phyloP scores from a whole-genome alignment of 2,888 invertebrate species.

The Leucania comma region DNA sequence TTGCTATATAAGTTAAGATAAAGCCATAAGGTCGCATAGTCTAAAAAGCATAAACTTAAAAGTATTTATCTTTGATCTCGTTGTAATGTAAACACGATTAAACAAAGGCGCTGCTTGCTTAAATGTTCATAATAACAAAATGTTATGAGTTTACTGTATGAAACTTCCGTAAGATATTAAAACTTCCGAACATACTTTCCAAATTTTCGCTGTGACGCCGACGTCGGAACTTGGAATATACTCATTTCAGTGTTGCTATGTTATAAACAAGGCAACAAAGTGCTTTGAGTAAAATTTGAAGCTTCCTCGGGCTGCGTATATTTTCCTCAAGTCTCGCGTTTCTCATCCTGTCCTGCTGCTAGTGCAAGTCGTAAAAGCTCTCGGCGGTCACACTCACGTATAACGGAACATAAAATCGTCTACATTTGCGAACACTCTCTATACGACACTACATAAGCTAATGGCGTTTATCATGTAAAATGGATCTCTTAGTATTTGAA shows the following conservation, averaged over 20 bases:
- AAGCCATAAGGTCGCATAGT: background rate
- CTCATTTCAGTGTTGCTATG: slow-evolving; percentile 26
- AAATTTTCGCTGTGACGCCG: slow-evolving; percentile 15
- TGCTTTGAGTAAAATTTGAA: slow-evolving; percentile 53
- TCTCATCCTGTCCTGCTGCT: slow-evolving; percentile 41
- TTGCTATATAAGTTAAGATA: too few relatives aligned
- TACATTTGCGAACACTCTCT: slow-evolving; percentile 39
- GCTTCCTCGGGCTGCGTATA: slow-evolving; percentile 40
- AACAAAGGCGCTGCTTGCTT: slow-evolving; percentile 27
- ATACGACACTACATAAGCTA: slow-evolving; percentile 8
- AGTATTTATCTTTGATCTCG: slow-evolving; percentile 1
- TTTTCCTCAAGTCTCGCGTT: slow-evolving; percentile 50
- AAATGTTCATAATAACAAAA: slow-evolving; percentile 25
- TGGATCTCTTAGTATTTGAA: background rate
- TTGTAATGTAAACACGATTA: slow-evolving; percentile 16
- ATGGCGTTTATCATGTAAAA: slow-evolving; percentile 5
- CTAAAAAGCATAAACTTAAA: too few relatives aligned
- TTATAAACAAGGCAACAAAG: slow-evolving; percentile 59
- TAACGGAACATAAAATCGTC: slow-evolving; percentile 50
- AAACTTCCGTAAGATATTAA: slow-evolving; percentile 21
- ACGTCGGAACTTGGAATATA: slow-evolving; percentile 5
- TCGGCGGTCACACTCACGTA: slow-evolving; percentile 41
- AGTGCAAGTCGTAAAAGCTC: slow-evolving; percentile 48
- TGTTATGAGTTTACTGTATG: slow-evolving; percentile 5
- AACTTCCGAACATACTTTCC: slow-evolving; percentile 26